phyloP scores from a whole-genome alignment of 2,888 invertebrate genomes.

The Leptinotarsa tumamoca region DNA sequence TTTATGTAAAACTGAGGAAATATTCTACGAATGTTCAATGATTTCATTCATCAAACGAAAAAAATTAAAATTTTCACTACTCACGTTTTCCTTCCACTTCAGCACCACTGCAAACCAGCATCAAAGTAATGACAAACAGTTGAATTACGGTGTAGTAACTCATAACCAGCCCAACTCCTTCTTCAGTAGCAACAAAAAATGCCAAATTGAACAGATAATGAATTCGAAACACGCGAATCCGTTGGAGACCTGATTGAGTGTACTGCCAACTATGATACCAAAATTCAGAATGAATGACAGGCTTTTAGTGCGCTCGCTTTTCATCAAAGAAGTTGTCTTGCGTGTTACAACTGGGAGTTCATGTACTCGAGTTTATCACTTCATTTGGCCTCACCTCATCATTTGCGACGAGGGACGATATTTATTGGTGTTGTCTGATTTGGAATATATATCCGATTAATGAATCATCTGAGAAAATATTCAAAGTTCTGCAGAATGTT shows the following conservation, averaged over 20 bases:
- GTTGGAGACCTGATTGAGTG: background rate
- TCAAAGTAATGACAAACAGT: background rate
- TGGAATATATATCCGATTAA: too few relatives aligned
- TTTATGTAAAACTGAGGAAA: too few relatives aligned
- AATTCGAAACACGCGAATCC: background rate
- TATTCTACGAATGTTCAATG: too few relatives aligned
- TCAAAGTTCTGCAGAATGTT: too few relatives aligned
- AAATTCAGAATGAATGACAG: constrained; percentile 1
- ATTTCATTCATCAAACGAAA: background rate
- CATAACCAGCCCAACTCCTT: background rate
- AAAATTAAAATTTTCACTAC: background rate
- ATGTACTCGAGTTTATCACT: background rate
- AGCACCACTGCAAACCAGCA: background rate
- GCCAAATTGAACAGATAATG: too few relatives aligned
- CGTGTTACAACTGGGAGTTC: constrained; percentile 12
- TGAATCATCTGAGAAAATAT: too few relatives aligned
- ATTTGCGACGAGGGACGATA: background rate
- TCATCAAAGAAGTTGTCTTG: constrained; percentile 8
- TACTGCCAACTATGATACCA: background rate
- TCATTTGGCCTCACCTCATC: background rate
- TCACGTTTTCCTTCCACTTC: constrained; percentile 19
- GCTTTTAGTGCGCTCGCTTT: background rate
- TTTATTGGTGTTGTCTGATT: background rate
- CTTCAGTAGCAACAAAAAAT: too few relatives aligned
- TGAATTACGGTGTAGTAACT: background rate